Conservation (phyloP, 2,888 invertebrate species). For the Sarcophaga carnaria region DNA sequence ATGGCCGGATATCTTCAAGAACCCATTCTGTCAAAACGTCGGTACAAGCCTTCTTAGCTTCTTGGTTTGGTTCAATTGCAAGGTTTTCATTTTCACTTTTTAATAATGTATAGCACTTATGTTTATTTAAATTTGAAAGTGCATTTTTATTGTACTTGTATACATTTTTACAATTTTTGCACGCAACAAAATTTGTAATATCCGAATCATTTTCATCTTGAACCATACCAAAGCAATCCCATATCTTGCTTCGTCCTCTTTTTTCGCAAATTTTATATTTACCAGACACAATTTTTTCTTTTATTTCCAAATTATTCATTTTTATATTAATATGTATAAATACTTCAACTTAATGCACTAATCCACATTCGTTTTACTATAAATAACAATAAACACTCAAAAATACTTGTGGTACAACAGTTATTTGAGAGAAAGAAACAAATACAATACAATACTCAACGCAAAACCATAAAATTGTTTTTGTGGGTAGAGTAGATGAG, state of each 20-base stretch:
- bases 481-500: too few species aligned
- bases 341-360: too few species aligned
- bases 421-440: too few species aligned
- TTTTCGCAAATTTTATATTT: too few species aligned
- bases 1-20: conserved; percentile 43
- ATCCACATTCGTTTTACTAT: too few species aligned
- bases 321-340: too few species aligned
- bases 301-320: too few species aligned
- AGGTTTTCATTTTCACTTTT: conserved; percentile 41
- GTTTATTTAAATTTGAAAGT: conserved; percentile 55
- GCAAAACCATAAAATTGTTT: too few species aligned
- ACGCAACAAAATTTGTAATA: conserved; percentile 47
- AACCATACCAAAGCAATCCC: conserved; percentile 59
- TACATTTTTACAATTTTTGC: conserved; percentile 46
- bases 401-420: too few species aligned
- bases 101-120: conserved; percentile 41
- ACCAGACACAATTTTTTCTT: too few species aligned
- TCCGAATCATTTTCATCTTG: conserved; percentile 42
- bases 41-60: conserved; percentile 39
- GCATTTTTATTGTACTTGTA: conserved; percentile 51
- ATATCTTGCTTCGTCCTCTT: conserved; percentile 36
- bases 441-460: too few species aligned
- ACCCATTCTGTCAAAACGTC: conserved; percentile 44
- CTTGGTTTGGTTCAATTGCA: conserved; percentile 42
- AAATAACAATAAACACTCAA: too few species aligned